Evolutionary conservation across 2,888 invertebrate genomes (phyloP).

Genomic region (Zaprionus bogoriensis): DNA sequence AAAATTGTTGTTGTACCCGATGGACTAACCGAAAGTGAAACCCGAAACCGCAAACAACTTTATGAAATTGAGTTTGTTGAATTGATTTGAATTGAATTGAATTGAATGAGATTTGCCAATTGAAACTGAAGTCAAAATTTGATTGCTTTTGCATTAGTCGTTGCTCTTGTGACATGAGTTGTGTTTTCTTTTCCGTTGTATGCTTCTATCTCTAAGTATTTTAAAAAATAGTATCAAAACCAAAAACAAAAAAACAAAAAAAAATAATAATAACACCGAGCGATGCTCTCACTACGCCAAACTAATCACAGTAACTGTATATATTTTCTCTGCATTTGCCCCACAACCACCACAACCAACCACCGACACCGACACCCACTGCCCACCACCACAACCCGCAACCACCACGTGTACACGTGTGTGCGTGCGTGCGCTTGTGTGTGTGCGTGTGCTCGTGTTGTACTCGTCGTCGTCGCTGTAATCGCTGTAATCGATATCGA

Average conservation of each 20-base stretch:
- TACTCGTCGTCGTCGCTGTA: constrained; percentile 47
- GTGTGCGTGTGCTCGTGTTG: constrained; percentile 43
- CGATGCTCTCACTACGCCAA: constrained; percentile 63
- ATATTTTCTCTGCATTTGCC: constrained; percentile 77
- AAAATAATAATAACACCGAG: constrained; percentile 45
- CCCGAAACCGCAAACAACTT: constrained; percentile 44
- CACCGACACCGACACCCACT: constrained; percentile 15
- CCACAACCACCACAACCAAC: constrained; percentile 58
- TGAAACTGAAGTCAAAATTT: constrained; percentile 49
- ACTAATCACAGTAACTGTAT: constrained; percentile 76
- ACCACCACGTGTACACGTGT: constrained; percentile 32
- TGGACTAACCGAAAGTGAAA: constrained; percentile 34
- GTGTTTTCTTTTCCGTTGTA: constrained; percentile 56
- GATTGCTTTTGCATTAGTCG: constrained; percentile 78
- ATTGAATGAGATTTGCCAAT: constrained; percentile 42
- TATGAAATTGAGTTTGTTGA: constrained; percentile 39
- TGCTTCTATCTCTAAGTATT: constrained; percentile 57
- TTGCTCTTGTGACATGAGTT: constrained; percentile 69
- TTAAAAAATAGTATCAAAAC: constrained; percentile 28
- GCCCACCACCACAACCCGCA: constrained; percentile 27
- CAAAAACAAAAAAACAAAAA: constrained; percentile 27
- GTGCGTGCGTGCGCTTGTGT: background rate
- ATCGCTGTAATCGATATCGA: constrained; percentile 44
- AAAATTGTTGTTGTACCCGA: constrained; percentile 71
- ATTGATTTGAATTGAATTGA: constrained; percentile 15